A percentile compares a stretch with the other conserved stretches of the same genome.
phyloP scores from a whole-genome alignment of 2,797 vertebrate genomes.

The Eremophila alpestris region DNA sequence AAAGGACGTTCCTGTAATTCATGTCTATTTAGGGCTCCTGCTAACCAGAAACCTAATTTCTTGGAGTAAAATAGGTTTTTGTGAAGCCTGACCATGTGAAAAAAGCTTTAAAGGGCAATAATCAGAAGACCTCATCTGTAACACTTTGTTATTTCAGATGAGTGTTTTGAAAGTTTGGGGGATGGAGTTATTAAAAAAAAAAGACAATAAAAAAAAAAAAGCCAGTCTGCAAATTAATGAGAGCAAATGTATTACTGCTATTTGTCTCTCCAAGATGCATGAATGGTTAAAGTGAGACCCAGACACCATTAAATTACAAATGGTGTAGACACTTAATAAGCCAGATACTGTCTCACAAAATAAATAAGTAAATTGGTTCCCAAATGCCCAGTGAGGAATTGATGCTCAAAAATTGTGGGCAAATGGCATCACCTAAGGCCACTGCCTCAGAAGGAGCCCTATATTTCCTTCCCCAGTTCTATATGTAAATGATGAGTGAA shows the following conservation, averaged over 20 bases:
- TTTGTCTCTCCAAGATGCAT: not conserved
- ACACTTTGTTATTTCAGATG: slow-evolving; percentile 77
- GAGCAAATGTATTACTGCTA: slow-evolving; percentile 3
- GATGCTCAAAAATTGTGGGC: not conserved
- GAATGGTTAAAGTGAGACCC: not conserved
- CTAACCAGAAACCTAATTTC: slow-evolving; percentile 85
- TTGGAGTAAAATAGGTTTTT: slow-evolving; percentile 80
- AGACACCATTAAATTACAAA: not conserved
- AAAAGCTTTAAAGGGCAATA: slow-evolving; percentile 79
- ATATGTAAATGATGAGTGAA: not conserved
- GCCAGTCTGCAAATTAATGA: slow-evolving; percentile 51
- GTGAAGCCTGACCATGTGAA: slow-evolving; percentile 75
- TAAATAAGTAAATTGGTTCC: not conserved
- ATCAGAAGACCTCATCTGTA: slow-evolving; percentile 73
- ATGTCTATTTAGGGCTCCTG: slow-evolving; percentile 81
- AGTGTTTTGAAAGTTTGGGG: slow-evolving; percentile 54
- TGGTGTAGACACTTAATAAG: not conserved
- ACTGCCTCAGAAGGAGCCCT: not conserved
- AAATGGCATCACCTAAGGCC: not conserved
- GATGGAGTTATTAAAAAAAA: slow-evolving; percentile 28
- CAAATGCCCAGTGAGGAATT: not conserved
- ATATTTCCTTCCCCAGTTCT: not conserved
- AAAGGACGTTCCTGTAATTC: slow-evolving; percentile 84
- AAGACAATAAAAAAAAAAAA: not conserved
- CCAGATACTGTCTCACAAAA: not conserved